These are phyloP conservation scores for Chascanopsetta lugubris DNA, from an alignment of 2,113 vertebrate species.

Conservation along the genomic window DNA sequence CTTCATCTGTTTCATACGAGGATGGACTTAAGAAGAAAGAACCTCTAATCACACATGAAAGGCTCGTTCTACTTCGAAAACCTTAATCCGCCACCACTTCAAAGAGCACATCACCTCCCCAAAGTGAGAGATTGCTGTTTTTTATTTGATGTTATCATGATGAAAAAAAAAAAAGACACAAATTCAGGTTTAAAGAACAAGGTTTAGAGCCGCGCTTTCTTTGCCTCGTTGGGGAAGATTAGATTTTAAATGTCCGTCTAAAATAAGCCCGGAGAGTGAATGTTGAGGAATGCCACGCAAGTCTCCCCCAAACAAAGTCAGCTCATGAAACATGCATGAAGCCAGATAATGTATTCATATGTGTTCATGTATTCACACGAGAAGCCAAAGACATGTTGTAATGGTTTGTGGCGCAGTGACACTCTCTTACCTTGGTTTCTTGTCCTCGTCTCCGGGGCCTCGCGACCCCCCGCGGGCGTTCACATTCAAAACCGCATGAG, in stretches of 20 bases:
- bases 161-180: conserved; percentile 14
- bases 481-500: conserved; percentile 52
- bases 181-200: conserved; percentile 20
- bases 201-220: conserved; percentile 25
- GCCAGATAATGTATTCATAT: conserved; percentile 15
- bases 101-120: conserved; percentile 49
- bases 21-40: conserved; percentile 43
- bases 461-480: conserved; percentile 44
- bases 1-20: neutral
- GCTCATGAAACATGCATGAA: conserved; percentile 59
- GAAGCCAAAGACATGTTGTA: conserved; percentile 16
- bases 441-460: conserved; percentile 18
- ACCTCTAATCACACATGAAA: conserved; percentile 65
- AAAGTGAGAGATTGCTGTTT: conserved; percentile 43
- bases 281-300: conserved; percentile 17
- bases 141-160: conserved; percentile 36
- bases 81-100: conserved; percentile 45
- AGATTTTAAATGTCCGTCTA: conserved; percentile 20
- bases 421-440: too few relatives aligned
- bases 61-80: conserved; percentile 54
- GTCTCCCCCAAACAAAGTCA: conserved; percentile 14
- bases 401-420: conserved; percentile 23
- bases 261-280: conserved; percentile 5
- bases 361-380: conserved; percentile 42
- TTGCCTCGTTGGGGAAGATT: conserved; percentile 5